Evolutionary conservation across 2,797 vertebrate species (phyloP).

Genomic region (Apogon hyalosoma): DNA sequence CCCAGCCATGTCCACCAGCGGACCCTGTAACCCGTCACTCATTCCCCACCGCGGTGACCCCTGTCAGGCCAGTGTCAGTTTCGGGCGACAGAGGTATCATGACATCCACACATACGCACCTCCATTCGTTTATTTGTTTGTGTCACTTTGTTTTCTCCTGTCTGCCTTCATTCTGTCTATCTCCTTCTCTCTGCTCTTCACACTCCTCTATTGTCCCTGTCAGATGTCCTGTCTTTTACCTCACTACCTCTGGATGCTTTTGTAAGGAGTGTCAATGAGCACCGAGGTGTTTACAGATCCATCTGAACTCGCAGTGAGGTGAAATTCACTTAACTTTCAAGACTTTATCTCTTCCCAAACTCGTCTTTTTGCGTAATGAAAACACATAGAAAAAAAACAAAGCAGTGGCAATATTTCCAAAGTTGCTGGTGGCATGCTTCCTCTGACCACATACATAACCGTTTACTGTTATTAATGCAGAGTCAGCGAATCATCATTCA

Average conservation of each 20-base stretch:
- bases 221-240: conserved; percentile 30
- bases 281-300: conserved; percentile 27
- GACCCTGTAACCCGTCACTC: conserved; percentile 72
- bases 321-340: conserved; percentile 44
- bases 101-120: conserved; percentile 44
- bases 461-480: too few species aligned
- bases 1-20: conserved; percentile 24
- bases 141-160: conserved; percentile 39
- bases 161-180: conserved; percentile 54
- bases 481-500: too few species aligned
- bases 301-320: conserved; percentile 13
- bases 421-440: neutral
- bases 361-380: conserved; percentile 1
- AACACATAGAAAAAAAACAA: conserved; percentile 7
- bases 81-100: conserved; percentile 30
- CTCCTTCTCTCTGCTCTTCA: conserved; percentile 19
- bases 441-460: too few species aligned
- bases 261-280: conserved; percentile 27
- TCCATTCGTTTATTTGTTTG: conserved; percentile 63
- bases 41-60: conserved; percentile 63
- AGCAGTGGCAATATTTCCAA: conserved; percentile 2
- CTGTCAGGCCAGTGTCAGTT: conserved; percentile 76
- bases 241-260: conserved; percentile 38
- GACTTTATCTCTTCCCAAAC: conserved; percentile 13
- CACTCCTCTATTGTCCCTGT: conserved; percentile 35